A percentile compares a stretch with the other conserved stretches of the same genome.
phyloP scores from a whole-genome alignment of 1,140 invertebrate genomes.

The Propsilocerus akamusi region DNA sequence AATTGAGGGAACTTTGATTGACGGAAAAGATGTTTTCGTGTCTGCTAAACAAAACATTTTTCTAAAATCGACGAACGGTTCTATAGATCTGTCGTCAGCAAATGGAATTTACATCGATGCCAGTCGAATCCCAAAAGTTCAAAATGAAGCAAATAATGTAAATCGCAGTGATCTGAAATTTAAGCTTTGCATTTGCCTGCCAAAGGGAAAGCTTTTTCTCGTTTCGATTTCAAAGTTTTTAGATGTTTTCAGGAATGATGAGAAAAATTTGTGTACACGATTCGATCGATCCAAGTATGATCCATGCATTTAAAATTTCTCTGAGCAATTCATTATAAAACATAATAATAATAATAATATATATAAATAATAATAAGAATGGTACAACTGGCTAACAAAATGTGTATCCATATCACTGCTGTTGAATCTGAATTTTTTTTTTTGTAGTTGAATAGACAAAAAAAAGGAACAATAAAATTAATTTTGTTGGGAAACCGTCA shows the following conservation, averaged over 20 bases:
- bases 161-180: conserved; percentile 37
- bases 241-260: no score
- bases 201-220: conserved; percentile 59
- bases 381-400: no score
- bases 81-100: conserved; percentile 46
- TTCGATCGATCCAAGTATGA: not conserved
- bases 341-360: no score
- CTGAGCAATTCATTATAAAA: no score
- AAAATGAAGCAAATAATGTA: conserved; percentile 25
- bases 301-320: not conserved
- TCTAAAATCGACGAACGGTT: conserved; percentile 60
- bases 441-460: no score
- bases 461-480: no score
- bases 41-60: conserved; percentile 62
- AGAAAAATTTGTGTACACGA: not conserved
- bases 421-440: no score
- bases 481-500: no score
- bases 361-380: no score
- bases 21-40: conserved; percentile 39
- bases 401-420: no score
- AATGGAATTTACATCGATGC: conserved; percentile 53
- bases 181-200: conserved; percentile 78
- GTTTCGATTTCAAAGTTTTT: conserved; percentile 36
- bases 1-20: conserved; percentile 42
- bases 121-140: conserved; percentile 46